phyloP scores from a whole-genome alignment of 2,888 invertebrate species.

The Drosophila affinis region DNA sequence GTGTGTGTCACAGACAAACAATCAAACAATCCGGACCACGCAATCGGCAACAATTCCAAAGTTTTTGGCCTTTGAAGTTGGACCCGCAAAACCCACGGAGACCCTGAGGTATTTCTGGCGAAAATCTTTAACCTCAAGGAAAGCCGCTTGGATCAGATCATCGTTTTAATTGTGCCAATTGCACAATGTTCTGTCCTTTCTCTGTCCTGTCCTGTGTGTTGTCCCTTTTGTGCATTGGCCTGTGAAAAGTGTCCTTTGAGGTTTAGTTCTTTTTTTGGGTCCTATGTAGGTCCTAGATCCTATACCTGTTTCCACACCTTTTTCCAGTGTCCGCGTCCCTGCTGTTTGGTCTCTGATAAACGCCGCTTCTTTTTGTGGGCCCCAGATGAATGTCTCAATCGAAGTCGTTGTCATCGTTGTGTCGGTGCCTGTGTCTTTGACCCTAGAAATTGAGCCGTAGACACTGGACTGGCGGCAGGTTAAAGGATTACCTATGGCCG shows the following conservation, averaged over 20 bases:
- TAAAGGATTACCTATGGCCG: slow-evolving; percentile 66
- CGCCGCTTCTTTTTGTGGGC: slow-evolving; percentile 47
- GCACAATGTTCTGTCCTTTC: slow-evolving; percentile 55
- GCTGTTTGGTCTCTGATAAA: slow-evolving; percentile 35
- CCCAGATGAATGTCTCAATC: slow-evolving; percentile 65
- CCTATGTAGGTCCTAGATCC: neutral
- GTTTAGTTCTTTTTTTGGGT: slow-evolving; percentile 32
- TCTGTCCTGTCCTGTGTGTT: neutral
- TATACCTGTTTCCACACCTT: slow-evolving; percentile 54
- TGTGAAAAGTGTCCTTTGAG: slow-evolving; percentile 75
- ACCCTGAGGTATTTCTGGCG: slow-evolving; percentile 51
- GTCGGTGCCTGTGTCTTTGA: slow-evolving; percentile 58
- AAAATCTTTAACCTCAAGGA: slow-evolving; percentile 53
- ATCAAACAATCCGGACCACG: slow-evolving; percentile 70
- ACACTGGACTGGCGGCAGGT: slow-evolving; percentile 62
- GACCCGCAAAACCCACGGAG: neutral
- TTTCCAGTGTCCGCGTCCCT: slow-evolving; percentile 15
- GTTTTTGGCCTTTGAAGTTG: slow-evolving; percentile 43
- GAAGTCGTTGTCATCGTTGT: slow-evolving; percentile 27
- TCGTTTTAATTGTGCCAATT: slow-evolving; percentile 75
- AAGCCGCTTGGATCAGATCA: slow-evolving; percentile 19
- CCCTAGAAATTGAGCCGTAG: slow-evolving; percentile 45
- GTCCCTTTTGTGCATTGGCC: slow-evolving; percentile 63
- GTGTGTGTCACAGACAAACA: slow-evolving; percentile 61
- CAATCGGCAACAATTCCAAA: slow-evolving; percentile 34